Evolutionary conservation across 2,888 invertebrate species (phyloP).

Genomic region (Lithophane ornitopus): DNA sequence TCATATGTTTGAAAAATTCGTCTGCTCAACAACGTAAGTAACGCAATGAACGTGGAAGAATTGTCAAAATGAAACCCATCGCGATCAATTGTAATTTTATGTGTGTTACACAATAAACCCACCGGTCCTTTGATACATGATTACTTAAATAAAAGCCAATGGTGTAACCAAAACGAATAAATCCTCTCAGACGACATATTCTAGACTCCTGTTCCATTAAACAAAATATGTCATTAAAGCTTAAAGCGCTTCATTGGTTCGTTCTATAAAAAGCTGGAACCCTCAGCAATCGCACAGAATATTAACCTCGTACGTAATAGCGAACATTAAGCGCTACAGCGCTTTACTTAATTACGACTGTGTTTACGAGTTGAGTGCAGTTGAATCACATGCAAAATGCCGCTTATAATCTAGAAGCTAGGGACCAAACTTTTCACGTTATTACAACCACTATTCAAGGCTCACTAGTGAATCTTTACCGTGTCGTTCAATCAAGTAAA

Average conservation of each 20-base stretch:
- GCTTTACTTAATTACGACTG: slow-evolving; percentile 73
- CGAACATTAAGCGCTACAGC: slow-evolving; percentile 64
- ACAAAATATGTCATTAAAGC: slow-evolving; percentile 44
- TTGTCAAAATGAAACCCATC: no score
- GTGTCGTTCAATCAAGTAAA: slow-evolving; percentile 18
- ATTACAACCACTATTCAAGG: slow-evolving; percentile 6
- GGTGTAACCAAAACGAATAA: not conserved
- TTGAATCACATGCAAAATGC: slow-evolving; percentile 71
- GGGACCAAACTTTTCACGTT: slow-evolving; percentile 1
- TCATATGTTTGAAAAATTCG: no score
- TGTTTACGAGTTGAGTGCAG: slow-evolving; percentile 70
- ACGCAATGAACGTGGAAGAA: no score
- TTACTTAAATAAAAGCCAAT: no score
- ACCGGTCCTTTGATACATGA: not conserved
- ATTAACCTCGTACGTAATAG: slow-evolving; percentile 62
- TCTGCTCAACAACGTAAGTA: no score
- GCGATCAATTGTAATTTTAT: no score
- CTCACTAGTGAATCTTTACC: not conserved
- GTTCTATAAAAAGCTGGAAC: slow-evolving; percentile 44
- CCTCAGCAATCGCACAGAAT: slow-evolving; percentile 49
- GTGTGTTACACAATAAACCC: no score
- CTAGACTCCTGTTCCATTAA: not conserved
- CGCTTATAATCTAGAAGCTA: slow-evolving; percentile 43
- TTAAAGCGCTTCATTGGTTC: slow-evolving; percentile 51
- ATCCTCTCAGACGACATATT: not conserved